phyloP scores from a whole-genome alignment of 1,140 invertebrate genomes.

The Aphelenchoides besseyi region DNA sequence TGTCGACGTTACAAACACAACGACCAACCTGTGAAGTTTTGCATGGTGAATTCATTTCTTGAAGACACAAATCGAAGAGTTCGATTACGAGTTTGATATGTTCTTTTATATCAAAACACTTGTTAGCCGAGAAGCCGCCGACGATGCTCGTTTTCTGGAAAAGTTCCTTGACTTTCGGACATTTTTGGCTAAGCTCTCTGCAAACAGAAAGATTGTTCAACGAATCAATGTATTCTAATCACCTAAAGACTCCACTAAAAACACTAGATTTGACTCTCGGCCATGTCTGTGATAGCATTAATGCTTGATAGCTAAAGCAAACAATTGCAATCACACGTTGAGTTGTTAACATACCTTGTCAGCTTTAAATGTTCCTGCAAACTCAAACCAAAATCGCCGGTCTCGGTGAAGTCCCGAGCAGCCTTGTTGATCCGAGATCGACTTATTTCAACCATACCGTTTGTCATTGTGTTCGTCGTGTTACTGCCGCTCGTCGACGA shows the following conservation, averaged over 20 bases:
- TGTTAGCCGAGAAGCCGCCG: constrained; percentile 40
- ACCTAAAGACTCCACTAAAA: constrained; percentile 45
- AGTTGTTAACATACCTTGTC: constrained; percentile 29
- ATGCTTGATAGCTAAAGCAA: constrained; percentile 43
- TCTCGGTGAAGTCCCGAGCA: constrained; percentile 27
- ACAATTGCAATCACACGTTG: background rate
- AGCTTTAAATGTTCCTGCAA: constrained; percentile 38
- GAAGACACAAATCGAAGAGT: constrained; percentile 40
- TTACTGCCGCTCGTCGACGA: background rate
- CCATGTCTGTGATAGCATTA: constrained; percentile 51
- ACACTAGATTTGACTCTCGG: constrained; percentile 44
- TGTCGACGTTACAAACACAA: background rate
- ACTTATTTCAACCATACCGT: background rate
- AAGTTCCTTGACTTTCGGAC: constrained; percentile 38
- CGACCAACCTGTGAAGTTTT: constrained; percentile 28
- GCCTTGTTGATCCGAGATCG: constrained; percentile 14
- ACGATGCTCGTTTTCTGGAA: constrained; percentile 51
- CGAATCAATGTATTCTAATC: background rate
- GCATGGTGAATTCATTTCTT: constrained; percentile 40
- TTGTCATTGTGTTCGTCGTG: background rate
- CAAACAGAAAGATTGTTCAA: constrained; percentile 26
- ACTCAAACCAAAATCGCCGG: constrained; percentile 39
- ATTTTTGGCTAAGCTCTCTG: constrained; percentile 37
- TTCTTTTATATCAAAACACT: constrained; percentile 51
- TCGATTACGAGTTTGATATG: constrained; percentile 36